A percentile compares a stretch with the other conserved stretches of the same genome.
These are phyloP conservation scores for Fulmarus glacialis DNA, from an alignment of 2,113 vertebrate genomes.

Conservation along the genomic window DNA sequence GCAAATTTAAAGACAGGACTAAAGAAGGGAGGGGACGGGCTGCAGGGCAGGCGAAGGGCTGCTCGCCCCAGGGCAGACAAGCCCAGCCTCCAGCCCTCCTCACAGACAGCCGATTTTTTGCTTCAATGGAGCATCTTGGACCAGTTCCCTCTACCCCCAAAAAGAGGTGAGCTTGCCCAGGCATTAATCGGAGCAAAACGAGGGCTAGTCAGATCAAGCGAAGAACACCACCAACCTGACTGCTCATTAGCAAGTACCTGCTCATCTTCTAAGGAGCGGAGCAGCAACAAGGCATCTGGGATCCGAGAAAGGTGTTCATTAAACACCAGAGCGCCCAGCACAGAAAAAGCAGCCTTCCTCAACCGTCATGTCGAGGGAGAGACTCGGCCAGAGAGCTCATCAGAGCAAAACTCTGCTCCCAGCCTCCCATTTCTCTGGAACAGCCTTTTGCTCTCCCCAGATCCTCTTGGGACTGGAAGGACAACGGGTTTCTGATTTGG, in stretches of 20 bases:
- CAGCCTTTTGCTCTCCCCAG: not conserved
- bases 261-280: not conserved
- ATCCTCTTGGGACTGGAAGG: not conserved
- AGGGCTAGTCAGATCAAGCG: not conserved
- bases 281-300: not conserved
- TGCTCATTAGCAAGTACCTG: not conserved
- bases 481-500: not conserved
- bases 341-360: not conserved
- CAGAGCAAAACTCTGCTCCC: not conserved
- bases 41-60: not conserved
- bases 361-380: rapidly evolving
- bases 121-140: no score
- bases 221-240: not conserved
- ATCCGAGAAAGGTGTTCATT: not conserved
- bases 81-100: not conserved
- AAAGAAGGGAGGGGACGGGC: not conserved
- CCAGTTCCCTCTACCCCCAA: not conserved
- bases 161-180: not conserved
- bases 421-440: rapidly evolving
- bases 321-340: not conserved
- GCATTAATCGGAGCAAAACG: not conserved
- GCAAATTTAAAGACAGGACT: not conserved
- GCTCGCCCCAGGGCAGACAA: not conserved
- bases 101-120: rapidly evolving
- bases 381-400: not conserved